Conservation (phyloP, 2,113 vertebrate species). For the Cavia porcellus region DNA sequence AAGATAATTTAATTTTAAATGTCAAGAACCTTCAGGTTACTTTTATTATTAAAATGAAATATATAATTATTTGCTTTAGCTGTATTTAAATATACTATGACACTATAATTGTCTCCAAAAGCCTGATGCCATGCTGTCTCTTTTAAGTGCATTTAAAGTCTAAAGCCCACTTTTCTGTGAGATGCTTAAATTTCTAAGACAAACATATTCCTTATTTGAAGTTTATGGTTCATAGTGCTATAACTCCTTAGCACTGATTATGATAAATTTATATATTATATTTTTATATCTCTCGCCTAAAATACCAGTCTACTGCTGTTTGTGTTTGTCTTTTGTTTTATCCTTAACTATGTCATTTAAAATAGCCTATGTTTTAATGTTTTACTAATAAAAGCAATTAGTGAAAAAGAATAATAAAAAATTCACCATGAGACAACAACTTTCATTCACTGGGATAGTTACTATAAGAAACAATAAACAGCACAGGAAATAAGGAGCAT, state of each 20-base stretch:
- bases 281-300: not conserved
- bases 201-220: not conserved
- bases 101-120: not conserved
- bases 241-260: not conserved
- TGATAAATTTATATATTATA: not conserved
- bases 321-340: not conserved
- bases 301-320: not conserved
- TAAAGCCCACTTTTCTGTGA: not conserved
- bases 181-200: not conserved
- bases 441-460: not conserved
- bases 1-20: not conserved
- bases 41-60: not conserved
- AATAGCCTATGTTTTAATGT: not conserved
- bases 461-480: not conserved
- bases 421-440: not conserved
- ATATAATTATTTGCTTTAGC: not conserved
- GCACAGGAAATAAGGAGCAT: not conserved
- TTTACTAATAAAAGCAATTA: not conserved
- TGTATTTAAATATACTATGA: not conserved
- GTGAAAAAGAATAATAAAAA: not conserved
- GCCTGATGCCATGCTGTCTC: not conserved
- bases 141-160: not conserved
- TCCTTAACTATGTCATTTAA: slow-evolving; percentile 31
- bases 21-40: not conserved
- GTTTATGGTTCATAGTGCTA: not conserved